Base-by-base conservation (phyloP, 2,797 vertebrate species). In the Enteromius viviparus region DNA sequence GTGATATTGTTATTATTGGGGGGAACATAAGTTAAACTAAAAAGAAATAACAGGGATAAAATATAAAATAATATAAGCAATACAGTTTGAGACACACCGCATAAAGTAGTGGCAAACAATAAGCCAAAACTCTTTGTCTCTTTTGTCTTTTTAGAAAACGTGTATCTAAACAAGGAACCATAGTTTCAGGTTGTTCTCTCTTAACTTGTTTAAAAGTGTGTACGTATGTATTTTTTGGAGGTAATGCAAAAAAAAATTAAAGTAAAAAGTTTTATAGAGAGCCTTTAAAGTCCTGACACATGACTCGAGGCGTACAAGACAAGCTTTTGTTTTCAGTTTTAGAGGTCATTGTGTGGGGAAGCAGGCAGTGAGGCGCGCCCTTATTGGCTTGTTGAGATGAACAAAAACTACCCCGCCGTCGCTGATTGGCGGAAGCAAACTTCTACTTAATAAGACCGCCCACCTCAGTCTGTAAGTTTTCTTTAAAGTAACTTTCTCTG, bases 401-500 rank as follows among this genome's bases (percentile, higher is more conserved):
- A 89, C 88, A 88, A 88, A 76, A 29, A 86, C 85, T 85, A 83
- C 80, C 88, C 42, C 75, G 40, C 78, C 62, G 81, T 84, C 80
- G 78, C 89, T 91, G 92, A 96, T 96, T 96, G 95, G 96, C 86
- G 88, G 77, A 78, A 47, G 45, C 69, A 34, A 51, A 81, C 60
- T 70, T 65, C 1, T 9, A 23, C 78, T 26, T 51, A 23, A 51
- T 87, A 85, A 85, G 71, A 64, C 83, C 84, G 86, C 90, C 64
- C 83, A 81, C 82, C 60, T 87, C 74, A 87, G 92, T 87, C 71
- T 88, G 93, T 92, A 96, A 95, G 94, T 95, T 95, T 91, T 60
- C 86, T 90, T 91, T 87, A 75, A 87, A 87, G 88, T 80, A 96
- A 96, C 91, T 96, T 96, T 91, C 94, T 84, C 80, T 82, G 90